These are phyloP conservation scores for Prosapia bicincta DNA, from an alignment of 2,888 invertebrate species.

Conservation along the genomic window DNA sequence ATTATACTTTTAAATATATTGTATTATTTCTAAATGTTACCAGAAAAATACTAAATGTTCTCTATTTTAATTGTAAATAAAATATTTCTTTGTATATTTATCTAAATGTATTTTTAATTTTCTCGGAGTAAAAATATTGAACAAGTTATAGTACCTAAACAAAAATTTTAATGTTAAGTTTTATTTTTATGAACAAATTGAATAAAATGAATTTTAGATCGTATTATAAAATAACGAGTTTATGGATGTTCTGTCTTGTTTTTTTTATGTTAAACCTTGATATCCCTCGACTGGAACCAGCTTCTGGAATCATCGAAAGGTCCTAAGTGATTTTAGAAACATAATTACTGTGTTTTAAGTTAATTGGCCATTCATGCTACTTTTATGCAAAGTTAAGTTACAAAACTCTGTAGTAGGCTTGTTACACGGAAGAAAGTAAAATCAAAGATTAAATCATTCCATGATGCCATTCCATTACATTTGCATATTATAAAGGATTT, in stretches of 20 bases:
- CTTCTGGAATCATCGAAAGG: too few relatives aligned
- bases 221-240: constrained; percentile 20
- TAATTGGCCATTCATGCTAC: too few relatives aligned
- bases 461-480: too few relatives aligned
- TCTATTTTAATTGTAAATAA: not conserved
- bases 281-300: too few relatives aligned
- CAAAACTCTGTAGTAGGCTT: too few relatives aligned
- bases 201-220: constrained; percentile 16
- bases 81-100: not conserved
- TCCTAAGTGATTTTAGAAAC: too few relatives aligned
- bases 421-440: too few relatives aligned
- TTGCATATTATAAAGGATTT: too few relatives aligned
- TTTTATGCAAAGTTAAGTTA: too few relatives aligned
- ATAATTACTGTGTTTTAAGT: too few relatives aligned
- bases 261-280: not conserved
- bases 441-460: too few relatives aligned
- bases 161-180: constrained; percentile 10
- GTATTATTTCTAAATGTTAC: not conserved
- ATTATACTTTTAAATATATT: not conserved
- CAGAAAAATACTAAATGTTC: not conserved
- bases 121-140: not conserved
- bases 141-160: not conserved
- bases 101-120: not conserved
- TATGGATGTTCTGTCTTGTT: constrained; percentile 10
- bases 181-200: constrained; percentile 21